These are phyloP conservation scores for Chrosomus eos DNA, from an alignment of 2,797 vertebrate species.

Conservation along the genomic window DNA sequence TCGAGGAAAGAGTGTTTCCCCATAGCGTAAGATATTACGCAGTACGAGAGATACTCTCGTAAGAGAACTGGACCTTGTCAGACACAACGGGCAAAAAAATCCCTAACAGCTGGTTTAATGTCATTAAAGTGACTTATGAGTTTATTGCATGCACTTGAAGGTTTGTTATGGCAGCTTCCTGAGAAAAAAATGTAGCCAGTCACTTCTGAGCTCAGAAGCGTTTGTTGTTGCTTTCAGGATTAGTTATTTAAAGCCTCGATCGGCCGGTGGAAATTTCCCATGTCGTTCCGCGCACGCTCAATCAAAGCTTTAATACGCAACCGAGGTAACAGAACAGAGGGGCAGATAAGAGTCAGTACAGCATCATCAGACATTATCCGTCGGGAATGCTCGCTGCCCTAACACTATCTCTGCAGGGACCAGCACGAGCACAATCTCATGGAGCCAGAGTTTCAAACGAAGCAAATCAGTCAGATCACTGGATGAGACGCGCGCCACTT, in stretches of 20 bases:
- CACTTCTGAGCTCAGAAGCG: slow-evolving; percentile 16
- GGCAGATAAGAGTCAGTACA: slow-evolving; percentile 3
- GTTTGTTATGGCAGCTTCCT: not conserved
- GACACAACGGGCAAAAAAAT: not conserved
- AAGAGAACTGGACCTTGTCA: no score
- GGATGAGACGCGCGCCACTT: not conserved
- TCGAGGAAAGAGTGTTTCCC: no score
- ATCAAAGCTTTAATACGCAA: slow-evolving; percentile 43
- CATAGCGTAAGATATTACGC: no score
- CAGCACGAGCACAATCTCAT: slow-evolving; percentile 6
- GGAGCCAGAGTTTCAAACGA: slow-evolving; percentile 19
- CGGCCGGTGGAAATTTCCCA: slow-evolving; percentile 59
- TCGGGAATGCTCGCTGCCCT: slow-evolving; percentile 30
- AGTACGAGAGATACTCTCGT: no score
- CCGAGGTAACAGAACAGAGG: slow-evolving; percentile 32
- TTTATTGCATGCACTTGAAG: not conserved
- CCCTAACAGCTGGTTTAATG: not conserved
- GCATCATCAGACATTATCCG: slow-evolving; percentile 39
- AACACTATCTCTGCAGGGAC: not conserved
- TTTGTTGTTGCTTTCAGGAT: slow-evolving; percentile 50
- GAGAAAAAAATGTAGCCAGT: not conserved
- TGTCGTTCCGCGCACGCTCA: slow-evolving; percentile 48
- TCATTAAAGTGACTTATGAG: not conserved
- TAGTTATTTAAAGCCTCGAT: slow-evolving; percentile 60
- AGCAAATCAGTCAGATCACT: not conserved